Conservation (phyloP, 1,140 invertebrate genomes). For the Euglossa dilemma region DNA sequence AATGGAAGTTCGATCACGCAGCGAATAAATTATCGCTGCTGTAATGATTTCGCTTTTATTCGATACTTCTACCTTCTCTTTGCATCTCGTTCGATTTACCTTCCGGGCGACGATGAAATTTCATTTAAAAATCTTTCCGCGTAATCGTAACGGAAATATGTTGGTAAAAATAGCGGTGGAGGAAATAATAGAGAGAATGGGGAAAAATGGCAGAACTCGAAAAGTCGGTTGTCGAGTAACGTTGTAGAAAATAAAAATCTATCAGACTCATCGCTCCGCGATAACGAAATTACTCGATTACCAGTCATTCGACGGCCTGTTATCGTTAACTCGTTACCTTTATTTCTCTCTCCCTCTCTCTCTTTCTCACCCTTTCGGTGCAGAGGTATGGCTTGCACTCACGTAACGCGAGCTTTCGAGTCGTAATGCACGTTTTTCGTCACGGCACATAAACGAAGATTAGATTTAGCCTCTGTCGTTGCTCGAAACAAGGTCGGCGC, state of each 20-base stretch:
- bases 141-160: background rate
- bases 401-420: conserved; percentile 40
- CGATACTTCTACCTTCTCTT: no score
- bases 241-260: conserved; percentile 13
- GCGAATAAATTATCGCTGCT: background rate
- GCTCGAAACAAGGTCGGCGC: background rate
- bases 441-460: conserved; percentile 23
- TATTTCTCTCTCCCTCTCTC: conserved; percentile 1
- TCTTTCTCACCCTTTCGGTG: no score
- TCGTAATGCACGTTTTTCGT: conserved; percentile 51
- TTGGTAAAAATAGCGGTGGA: no score
- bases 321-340: conserved; percentile 41
- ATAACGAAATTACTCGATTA: conserved; percentile 57
- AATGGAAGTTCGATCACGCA: no score
- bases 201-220: no score
- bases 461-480: conserved; percentile 17
- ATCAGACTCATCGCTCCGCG: conserved; percentile 18
- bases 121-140: background rate
- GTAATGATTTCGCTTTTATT: background rate
- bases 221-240: background rate
- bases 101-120: background rate
- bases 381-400: conserved; percentile 27
- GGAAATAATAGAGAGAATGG: no score
- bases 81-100: background rate
- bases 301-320: conserved; percentile 39